Evolutionary conservation across 2,888 invertebrate genomes (phyloP).

Genomic region (Epinotia nisella): DNA sequence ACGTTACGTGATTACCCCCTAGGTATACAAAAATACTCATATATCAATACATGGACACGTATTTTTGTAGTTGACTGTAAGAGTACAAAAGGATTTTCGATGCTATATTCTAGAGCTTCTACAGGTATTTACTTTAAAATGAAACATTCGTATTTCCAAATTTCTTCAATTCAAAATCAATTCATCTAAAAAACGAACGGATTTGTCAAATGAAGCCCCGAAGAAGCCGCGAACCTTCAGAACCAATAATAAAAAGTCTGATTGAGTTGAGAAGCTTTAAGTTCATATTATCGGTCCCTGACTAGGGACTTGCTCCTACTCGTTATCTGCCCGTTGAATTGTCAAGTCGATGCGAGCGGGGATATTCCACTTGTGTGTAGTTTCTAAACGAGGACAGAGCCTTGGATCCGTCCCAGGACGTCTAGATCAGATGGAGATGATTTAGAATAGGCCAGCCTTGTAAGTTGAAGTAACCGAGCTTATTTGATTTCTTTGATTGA

Average conservation of each 20-base stretch:
- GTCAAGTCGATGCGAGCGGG: conserved; percentile 22
- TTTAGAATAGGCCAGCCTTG: conserved; percentile 15
- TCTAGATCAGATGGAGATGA: conserved; percentile 6
- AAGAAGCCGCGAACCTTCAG: conserved; percentile 15
- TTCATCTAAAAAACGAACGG: neutral
- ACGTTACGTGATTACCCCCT: no score
- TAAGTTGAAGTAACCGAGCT: conserved; percentile 9
- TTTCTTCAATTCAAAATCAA: conserved; percentile 4
- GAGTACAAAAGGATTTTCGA: neutral
- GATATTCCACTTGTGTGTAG: conserved; percentile 19
- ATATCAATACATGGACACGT: no score
- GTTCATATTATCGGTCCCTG: conserved; percentile 24
- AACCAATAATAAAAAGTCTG: conserved; percentile 35
- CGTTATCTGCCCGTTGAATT: conserved; percentile 30
- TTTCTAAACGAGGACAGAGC: conserved; percentile 24
- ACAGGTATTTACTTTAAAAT: neutral
- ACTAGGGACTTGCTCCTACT: conserved; percentile 31
- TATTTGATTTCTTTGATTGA: conserved; percentile 22
- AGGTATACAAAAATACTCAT: no score
- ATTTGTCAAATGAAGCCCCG: conserved; percentile 23
- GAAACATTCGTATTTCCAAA: neutral
- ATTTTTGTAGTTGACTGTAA: no score
- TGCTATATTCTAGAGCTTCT: neutral
- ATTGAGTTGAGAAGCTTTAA: conserved; percentile 30
- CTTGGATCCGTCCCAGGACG: conserved; percentile 20